phyloP scores from a whole-genome alignment of 2,113 vertebrate species.

The Larimichthys crocea region DNA sequence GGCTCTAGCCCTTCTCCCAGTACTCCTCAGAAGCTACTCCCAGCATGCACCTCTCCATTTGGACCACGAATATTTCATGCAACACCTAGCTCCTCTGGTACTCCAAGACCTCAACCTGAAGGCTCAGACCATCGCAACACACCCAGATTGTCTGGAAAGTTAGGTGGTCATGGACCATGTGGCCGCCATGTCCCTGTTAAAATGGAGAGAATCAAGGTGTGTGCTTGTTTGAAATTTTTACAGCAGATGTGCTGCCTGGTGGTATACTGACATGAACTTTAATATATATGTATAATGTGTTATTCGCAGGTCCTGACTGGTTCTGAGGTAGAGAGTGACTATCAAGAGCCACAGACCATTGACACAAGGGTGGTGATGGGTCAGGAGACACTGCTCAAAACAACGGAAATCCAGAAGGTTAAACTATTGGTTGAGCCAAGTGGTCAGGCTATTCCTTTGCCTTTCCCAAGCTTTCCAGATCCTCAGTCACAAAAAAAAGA shows the following conservation, averaged over 20 bases:
- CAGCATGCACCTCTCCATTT: constrained; percentile 78
- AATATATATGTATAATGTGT: constrained; percentile 33
- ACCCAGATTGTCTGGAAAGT: constrained; percentile 73
- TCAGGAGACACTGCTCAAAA: constrained; percentile 87
- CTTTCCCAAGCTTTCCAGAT: constrained; percentile 57
- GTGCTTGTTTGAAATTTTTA: constrained; percentile 33
- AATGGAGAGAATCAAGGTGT: constrained; percentile 88
- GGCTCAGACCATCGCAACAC: constrained; percentile 82
- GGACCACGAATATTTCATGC: constrained; percentile 77
- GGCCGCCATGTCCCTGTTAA: constrained; percentile 76
- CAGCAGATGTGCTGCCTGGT: neutral
- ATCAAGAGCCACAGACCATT: constrained; percentile 82
- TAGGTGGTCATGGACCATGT: constrained; percentile 78
- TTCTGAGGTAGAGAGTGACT: constrained; percentile 86
- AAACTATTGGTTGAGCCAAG: constrained; percentile 34
- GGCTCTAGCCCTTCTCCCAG: constrained; percentile 82
- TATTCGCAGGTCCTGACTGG: constrained; percentile 81
- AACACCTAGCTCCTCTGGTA: constrained; percentile 67
- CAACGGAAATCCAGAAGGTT: constrained; percentile 74
- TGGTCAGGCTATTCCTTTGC: constrained; percentile 56
- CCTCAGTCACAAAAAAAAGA: constrained; percentile 62
- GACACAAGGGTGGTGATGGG: constrained; percentile 93
- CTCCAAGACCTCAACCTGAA: constrained; percentile 90
- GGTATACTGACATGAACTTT: neutral
- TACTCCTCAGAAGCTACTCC: constrained; percentile 83